Conservation (phyloP, 2,113 vertebrate genomes). For the Cavia porcellus region DNA sequence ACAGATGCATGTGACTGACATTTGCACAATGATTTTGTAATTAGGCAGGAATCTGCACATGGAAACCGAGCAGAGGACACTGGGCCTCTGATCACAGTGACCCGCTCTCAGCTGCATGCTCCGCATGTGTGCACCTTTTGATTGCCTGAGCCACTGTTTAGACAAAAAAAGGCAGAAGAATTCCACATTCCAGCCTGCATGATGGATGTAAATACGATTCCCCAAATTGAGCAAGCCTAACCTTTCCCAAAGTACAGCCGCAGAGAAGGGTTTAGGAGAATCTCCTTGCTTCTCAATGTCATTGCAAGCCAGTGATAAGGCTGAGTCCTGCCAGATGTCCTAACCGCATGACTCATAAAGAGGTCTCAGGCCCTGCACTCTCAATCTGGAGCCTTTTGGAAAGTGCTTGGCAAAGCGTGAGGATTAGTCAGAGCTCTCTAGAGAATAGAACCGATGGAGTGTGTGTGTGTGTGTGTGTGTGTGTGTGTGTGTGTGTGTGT, state of each 20-base stretch:
- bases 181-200: background rate
- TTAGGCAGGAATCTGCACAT: slow-evolving; percentile 59
- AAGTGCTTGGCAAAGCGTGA: background rate
- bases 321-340: background rate
- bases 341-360: background rate
- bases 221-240: background rate
- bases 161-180: background rate
- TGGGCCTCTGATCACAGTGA: accelerated
- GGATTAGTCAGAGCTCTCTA: background rate
- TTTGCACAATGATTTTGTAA: slow-evolving; percentile 49
- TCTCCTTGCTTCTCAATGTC: background rate
- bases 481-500: background rate
- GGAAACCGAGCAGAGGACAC: background rate
- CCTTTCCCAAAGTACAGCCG: background rate
- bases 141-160: background rate
- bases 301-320: background rate
- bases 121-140: background rate
- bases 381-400: background rate
- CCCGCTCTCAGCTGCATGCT: background rate
- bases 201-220: background rate
- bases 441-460: accelerated
- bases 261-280: background rate
- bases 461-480: too few species aligned
- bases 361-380: background rate
- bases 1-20: slow-evolving; percentile 58